These are phyloP conservation scores for Anastrepha obliqua DNA, from an alignment of 1,140 invertebrate genomes.

Conservation along the genomic window DNA sequence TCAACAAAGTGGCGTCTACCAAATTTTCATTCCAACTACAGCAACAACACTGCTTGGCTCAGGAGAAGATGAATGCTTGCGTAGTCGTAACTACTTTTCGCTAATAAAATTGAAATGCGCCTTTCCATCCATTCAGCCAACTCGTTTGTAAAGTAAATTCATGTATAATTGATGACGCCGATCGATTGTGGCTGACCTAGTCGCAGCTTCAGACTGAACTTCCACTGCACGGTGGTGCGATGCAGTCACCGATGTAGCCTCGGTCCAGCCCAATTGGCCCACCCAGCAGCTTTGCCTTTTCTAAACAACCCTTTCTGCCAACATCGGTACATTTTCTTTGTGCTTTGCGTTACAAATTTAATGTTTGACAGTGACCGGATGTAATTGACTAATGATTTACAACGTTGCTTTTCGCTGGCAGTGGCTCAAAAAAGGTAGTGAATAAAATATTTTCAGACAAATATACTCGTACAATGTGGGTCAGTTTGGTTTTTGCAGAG, in stretches of 20 bases:
- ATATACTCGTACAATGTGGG: not conserved
- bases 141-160: conserved; percentile 6
- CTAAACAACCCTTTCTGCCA: not conserved
- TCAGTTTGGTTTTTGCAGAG: no score
- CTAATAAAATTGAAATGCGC: conserved; percentile 40
- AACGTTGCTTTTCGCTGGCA: not conserved
- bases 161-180: conserved; percentile 36
- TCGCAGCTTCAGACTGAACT: not conserved
- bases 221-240: not conserved
- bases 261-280: not conserved
- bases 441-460: not conserved
- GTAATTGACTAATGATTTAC: conserved; percentile 37
- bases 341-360: not conserved
- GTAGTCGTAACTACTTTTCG: not conserved
- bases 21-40: conserved; percentile 32
- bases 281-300: conserved; percentile 2
- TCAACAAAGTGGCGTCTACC: not conserved
- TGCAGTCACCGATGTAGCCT: not conserved
- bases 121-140: not conserved
- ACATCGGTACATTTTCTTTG: not conserved
- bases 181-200: conserved; percentile 20
- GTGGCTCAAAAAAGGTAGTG: not conserved
- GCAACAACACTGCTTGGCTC: conserved; percentile 7
- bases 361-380: conserved; percentile 14
- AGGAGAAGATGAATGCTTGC: not conserved